phyloP scores from a whole-genome alignment of 1,140 invertebrate genomes.

The Drosophila chauvacae region DNA sequence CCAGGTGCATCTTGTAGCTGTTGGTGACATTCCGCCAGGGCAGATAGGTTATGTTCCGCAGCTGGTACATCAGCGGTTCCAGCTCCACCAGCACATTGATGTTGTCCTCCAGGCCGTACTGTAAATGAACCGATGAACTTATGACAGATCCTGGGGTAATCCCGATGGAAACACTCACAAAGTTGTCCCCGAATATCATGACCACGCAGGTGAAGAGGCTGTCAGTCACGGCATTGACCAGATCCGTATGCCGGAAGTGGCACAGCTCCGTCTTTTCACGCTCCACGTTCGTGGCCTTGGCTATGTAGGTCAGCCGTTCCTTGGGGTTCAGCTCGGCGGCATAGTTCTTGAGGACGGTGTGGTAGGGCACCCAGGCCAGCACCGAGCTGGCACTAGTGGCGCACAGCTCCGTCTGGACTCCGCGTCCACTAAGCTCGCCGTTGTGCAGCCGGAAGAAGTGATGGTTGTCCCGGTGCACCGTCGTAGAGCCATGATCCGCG shows the following conservation, averaged over 20 bases:
- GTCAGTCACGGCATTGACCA: slow-evolving; percentile 68
- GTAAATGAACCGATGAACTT: background rate
- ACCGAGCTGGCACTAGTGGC: slow-evolving; percentile 37
- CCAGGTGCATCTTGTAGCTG: slow-evolving; percentile 74
- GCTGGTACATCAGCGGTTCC: slow-evolving; percentile 72
- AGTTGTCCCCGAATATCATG: slow-evolving; percentile 81
- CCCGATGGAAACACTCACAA: slow-evolving; percentile 56
- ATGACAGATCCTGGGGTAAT: background rate
- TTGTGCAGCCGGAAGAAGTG: slow-evolving; percentile 70
- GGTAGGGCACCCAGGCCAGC: slow-evolving; percentile 77
- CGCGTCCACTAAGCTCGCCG: slow-evolving; percentile 68
- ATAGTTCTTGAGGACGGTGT: slow-evolving; percentile 61
- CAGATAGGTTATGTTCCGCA: slow-evolving; percentile 71
- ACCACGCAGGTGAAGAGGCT: slow-evolving; percentile 77
- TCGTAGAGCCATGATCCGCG: slow-evolving; percentile 66
- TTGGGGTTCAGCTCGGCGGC: slow-evolving; percentile 71
- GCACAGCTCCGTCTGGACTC: slow-evolving; percentile 63
- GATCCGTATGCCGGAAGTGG: slow-evolving; percentile 74
- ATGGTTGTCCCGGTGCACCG: slow-evolving; percentile 61
- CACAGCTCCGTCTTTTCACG: slow-evolving; percentile 76
- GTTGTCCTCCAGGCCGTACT: slow-evolving; percentile 76
- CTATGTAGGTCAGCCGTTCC: slow-evolving; percentile 74
- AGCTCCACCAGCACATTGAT: slow-evolving; percentile 78
- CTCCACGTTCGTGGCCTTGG: slow-evolving; percentile 73
- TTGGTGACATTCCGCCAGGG: slow-evolving; percentile 74